Conservation (phyloP, 2,888 invertebrate species). For the Ecliptopera silaceata region DNA sequence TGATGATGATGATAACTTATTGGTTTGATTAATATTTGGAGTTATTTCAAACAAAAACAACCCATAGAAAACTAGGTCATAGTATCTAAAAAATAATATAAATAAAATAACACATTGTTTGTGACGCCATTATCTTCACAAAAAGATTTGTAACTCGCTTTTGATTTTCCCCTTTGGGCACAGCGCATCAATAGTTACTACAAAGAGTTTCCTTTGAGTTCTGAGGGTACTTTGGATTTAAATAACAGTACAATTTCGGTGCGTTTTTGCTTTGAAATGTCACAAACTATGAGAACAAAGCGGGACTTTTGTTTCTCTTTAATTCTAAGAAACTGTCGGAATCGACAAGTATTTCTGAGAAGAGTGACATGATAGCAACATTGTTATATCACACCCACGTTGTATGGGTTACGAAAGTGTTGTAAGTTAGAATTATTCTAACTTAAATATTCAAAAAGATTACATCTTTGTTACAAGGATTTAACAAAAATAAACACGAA, state of each 20-base stretch:
- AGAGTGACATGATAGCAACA: neutral
- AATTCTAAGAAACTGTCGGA: neutral
- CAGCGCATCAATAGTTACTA: constrained; percentile 12
- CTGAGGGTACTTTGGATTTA: constrained; percentile 16
- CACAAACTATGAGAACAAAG: constrained; percentile 22
- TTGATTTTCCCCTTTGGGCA: constrained; percentile 29
- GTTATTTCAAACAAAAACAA: neutral
- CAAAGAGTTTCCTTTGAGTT: constrained; percentile 10
- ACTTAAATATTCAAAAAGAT: no score
- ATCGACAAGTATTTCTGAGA: neutral
- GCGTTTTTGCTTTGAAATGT: constrained; percentile 28
- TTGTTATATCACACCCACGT: no score
- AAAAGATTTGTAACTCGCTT: constrained; percentile 34
- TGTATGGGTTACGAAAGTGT: no score
- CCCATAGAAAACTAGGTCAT: constrained; percentile 15
- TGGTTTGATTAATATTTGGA: no score
- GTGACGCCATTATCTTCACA: constrained; percentile 38
- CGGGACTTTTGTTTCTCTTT: constrained; percentile 2
- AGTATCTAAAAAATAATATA: constrained; percentile 27
- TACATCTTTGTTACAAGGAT: no score
- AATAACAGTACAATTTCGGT: constrained; percentile 24
- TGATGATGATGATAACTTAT: no score
- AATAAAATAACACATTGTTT: constrained; percentile 31
- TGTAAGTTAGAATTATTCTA: no score
- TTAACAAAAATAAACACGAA: no score